These are phyloP conservation scores for Drosophila infuscata DNA, from an alignment of 2,888 invertebrate species.

Conservation along the genomic window DNA sequence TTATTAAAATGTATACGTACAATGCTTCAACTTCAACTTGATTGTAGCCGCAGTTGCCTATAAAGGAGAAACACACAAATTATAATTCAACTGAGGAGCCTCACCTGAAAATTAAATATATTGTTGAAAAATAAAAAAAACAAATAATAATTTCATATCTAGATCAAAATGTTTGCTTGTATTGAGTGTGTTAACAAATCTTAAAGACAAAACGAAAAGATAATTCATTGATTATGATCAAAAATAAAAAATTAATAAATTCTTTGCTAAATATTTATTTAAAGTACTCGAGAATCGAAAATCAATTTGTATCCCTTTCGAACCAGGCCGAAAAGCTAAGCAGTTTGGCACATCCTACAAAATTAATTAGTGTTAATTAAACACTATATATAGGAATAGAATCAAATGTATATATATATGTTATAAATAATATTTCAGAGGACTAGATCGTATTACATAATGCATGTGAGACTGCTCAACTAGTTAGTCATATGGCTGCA, in stretches of 20 bases:
- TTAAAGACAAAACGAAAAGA: slow-evolving; percentile 36
- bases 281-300: slow-evolving; percentile 53
- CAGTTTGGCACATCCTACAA: slow-evolving; percentile 52
- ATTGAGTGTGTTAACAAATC: slow-evolving; percentile 60
- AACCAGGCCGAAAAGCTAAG: slow-evolving; percentile 41
- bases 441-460: slow-evolving; percentile 59
- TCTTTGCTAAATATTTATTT: slow-evolving; percentile 59
- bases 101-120: slow-evolving; percentile 18
- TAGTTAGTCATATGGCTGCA: slow-evolving; percentile 41
- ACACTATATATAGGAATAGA: not conserved
- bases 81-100: not conserved
- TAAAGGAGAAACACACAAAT: slow-evolving; percentile 6
- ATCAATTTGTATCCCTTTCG: slow-evolving; percentile 48
- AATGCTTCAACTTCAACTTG: slow-evolving; percentile 57
- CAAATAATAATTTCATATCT: slow-evolving; percentile 18
- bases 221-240: slow-evolving; percentile 18
- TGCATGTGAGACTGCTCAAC: slow-evolving; percentile 40
- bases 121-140: slow-evolving; percentile 22
- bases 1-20: slow-evolving; percentile 27
- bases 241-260: slow-evolving; percentile 59
- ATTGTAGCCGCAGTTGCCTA: slow-evolving; percentile 53
- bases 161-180: slow-evolving; percentile 47
- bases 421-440: slow-evolving; percentile 26
- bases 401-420: slow-evolving; percentile 2
- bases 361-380: not conserved